Evolutionary conservation across 1,140 invertebrate genomes (phyloP).

Genomic region (Bombyx mandarina): DNA sequence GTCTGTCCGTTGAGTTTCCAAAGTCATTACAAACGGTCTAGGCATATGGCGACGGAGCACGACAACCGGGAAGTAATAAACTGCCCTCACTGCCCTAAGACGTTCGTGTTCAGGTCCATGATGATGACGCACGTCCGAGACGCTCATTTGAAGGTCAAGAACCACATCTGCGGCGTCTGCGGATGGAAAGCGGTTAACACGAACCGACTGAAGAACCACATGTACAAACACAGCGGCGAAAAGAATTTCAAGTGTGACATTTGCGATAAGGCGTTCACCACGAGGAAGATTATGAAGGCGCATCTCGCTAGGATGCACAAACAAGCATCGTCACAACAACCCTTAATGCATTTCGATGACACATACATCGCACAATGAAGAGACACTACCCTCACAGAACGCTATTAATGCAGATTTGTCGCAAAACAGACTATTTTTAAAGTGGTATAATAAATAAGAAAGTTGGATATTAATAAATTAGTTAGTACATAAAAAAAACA

Average conservation of each 20-base stretch:
- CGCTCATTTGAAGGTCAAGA: slow-evolving; percentile 50
- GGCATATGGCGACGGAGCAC: slow-evolving; percentile 52
- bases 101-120: slow-evolving; percentile 57
- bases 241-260: slow-evolving; percentile 59
- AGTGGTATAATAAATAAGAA: too few species aligned
- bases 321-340: slow-evolving; percentile 16
- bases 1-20: slow-evolving; percentile 41
- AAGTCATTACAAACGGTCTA: slow-evolving; percentile 50
- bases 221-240: slow-evolving; percentile 60
- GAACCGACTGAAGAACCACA: slow-evolving; percentile 52
- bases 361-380: slow-evolving; percentile 26
- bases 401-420: too few species aligned
- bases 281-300: slow-evolving; percentile 55
- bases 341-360: slow-evolving; percentile 32
- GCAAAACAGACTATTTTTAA: too few species aligned
- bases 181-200: slow-evolving; percentile 55
- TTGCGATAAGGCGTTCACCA: slow-evolving; percentile 56
- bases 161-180: slow-evolving; percentile 49
- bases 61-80: slow-evolving; percentile 52
- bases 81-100: slow-evolving; percentile 54
- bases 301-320: slow-evolving; percentile 57
- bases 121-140: slow-evolving; percentile 58
- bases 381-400: too few species aligned
- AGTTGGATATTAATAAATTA: too few species aligned
- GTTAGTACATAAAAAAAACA: too few species aligned